A percentile compares a stretch with the other conserved stretches of the same genome.
phyloP scores from a whole-genome alignment of 64 coral and sea anemone species.

The Actinia equina region DNA sequence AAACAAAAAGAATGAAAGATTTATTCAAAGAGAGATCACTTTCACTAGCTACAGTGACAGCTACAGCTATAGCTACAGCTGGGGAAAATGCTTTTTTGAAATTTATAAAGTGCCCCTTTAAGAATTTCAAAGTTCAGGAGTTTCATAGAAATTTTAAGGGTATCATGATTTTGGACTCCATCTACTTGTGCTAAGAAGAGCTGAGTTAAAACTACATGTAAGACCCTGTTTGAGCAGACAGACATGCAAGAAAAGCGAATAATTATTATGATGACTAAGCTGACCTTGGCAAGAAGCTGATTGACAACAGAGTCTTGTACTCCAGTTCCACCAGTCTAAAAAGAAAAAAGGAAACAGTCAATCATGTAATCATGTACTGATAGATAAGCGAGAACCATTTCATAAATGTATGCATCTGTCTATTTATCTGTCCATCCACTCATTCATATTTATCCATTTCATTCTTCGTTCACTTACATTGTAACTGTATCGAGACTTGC shows the following conservation, averaged over 20 bases:
- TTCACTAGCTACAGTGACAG: no score
- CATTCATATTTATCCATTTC: no score
- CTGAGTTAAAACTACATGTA: no score
- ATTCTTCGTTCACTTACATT: slow-evolving; percentile 33
- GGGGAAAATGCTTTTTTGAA: no score
- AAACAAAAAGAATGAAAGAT: slow-evolving; percentile 9
- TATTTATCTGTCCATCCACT: no score
- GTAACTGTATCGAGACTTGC: slow-evolving; percentile 98
- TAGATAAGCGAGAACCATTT: no score
- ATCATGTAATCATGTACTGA: not conserved
- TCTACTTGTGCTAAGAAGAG: no score
- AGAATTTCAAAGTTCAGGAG: not conserved
- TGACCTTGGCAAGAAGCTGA: slow-evolving; percentile 91
- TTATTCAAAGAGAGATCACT: no score
- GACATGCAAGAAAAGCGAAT: not conserved
- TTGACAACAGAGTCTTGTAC: slow-evolving; percentile 97
- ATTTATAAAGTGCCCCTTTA: not conserved
- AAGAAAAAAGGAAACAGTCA: not conserved
- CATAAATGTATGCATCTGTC: no score
- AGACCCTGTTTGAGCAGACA: no score
- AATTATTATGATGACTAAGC: not conserved
- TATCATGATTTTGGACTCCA: not conserved
- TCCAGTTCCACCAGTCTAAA: slow-evolving; percentile 87
- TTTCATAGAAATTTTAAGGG: not conserved
- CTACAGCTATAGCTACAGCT: no score